Percentiles rank a stretch among this genome's conserved stretches.
Conservation (phyloP, 2,113 vertebrate genomes). For the Sprattus sprattus region DNA sequence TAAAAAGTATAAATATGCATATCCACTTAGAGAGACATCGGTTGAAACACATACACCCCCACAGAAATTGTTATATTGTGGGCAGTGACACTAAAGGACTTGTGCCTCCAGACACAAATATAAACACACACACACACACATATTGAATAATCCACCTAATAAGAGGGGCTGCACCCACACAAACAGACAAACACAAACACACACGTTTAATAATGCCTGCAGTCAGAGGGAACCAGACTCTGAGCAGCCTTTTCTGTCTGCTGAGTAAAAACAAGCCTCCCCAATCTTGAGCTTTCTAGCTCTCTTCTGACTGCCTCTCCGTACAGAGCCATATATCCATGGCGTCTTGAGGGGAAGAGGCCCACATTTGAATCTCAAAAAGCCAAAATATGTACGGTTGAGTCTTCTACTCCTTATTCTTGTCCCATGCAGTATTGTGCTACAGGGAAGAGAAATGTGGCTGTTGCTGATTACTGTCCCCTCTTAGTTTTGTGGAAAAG, state of each 20-base stretch:
- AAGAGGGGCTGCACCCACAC: background rate
- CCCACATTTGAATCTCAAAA: background rate
- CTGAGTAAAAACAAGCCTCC: background rate
- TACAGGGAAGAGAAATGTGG: too few relatives aligned
- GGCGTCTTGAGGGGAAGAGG: background rate
- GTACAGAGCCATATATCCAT: too few relatives aligned
- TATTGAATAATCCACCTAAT: background rate
- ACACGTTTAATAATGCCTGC: background rate
- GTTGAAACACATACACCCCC: background rate
- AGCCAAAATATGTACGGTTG: background rate
- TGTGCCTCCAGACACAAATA: background rate
- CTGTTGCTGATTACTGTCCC: too few relatives aligned
- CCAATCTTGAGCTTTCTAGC: background rate
- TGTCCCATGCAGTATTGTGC: too few relatives aligned
- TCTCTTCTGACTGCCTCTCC: background rate
- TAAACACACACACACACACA: conserved; percentile 23
- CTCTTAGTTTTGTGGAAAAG: too few relatives aligned
- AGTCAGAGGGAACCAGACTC: background rate
- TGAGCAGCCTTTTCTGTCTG: background rate
- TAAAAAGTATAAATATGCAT: too few relatives aligned
- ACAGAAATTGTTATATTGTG: background rate
- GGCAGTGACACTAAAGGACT: too few relatives aligned
- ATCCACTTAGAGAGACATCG: too few relatives aligned
- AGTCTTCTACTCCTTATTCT: background rate
- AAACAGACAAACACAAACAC: conserved; percentile 24